Conservation (phyloP, 1,140 invertebrate genomes). For the Drosophila yakuba region DNA sequence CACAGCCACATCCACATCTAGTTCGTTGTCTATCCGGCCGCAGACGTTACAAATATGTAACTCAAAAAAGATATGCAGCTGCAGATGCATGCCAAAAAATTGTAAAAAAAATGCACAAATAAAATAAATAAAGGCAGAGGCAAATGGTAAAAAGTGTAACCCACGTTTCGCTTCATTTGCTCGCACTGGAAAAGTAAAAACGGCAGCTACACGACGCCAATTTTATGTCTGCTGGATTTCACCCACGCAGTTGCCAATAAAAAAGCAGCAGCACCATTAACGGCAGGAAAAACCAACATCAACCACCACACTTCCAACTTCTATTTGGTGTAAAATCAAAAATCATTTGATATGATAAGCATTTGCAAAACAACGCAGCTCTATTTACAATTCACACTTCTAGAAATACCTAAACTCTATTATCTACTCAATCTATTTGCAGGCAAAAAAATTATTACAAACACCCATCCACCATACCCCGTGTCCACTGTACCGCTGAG, state of each 20-base stretch:
- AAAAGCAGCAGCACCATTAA: conserved; percentile 12
- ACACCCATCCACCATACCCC: conserved; percentile 8
- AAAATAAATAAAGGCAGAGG: conserved; percentile 35
- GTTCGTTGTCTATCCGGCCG: conserved; percentile 57
- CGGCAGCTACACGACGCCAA: conserved; percentile 71
- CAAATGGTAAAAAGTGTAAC: conserved; percentile 39
- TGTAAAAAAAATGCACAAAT: conserved; percentile 31
- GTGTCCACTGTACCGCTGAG: conserved; percentile 47
- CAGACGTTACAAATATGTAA: conserved; percentile 74
- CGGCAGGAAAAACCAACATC: neutral
- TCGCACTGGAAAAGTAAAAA: conserved; percentile 74
- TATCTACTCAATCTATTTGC: neutral
- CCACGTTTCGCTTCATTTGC: conserved; percentile 70
- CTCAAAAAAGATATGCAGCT: conserved; percentile 71
- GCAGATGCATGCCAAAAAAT: conserved; percentile 62
- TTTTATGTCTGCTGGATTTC: conserved; percentile 77
- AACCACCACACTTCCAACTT: no score
- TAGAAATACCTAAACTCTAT: neutral
- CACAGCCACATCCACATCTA: neutral
- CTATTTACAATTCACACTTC: neutral
- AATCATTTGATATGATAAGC: neutral
- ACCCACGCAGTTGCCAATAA: conserved; percentile 63
- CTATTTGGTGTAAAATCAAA: conserved; percentile 9
- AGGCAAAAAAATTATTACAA: no score
- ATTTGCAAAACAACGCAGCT: neutral